Percentiles rank a stretch among this genome's conserved stretches.
Conservation (phyloP, 37 sponge, comb jelly and placozoan genomes). For the Beroe forskalii region DNA sequence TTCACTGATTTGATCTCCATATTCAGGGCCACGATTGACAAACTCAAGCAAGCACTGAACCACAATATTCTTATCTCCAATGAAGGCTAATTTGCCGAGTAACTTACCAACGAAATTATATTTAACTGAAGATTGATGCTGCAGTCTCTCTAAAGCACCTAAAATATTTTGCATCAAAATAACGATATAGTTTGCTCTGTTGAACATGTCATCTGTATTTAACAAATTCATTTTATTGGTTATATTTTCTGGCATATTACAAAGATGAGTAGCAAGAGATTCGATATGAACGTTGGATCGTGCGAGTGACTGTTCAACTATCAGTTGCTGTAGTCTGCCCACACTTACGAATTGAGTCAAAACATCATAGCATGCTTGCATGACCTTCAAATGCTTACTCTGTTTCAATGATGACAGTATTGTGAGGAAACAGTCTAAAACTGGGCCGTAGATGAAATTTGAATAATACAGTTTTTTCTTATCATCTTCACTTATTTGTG, state of each 20-base stretch:
- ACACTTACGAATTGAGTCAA: slow-evolving; percentile 51
- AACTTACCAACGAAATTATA: slow-evolving; percentile 53
- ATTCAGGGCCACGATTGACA: slow-evolving; percentile 32
- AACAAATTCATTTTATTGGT: slow-evolving; percentile 55
- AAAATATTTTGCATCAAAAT: slow-evolving; percentile 46
- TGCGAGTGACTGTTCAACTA: slow-evolving; percentile 46
- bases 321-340: slow-evolving; percentile 19
- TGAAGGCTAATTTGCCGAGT: slow-evolving; percentile 12
- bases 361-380: slow-evolving; percentile 61
- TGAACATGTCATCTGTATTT: slow-evolving; percentile 23
- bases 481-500: slow-evolving; percentile 48
- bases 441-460: slow-evolving; percentile 56
- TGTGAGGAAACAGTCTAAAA: slow-evolving; percentile 56
- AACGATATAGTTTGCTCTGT: neutral
- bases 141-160: slow-evolving; percentile 41
- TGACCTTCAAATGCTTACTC: slow-evolving; percentile 27
- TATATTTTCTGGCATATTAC: slow-evolving; percentile 54
- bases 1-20: slow-evolving; percentile 54
- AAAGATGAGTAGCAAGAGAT: slow-evolving; percentile 38
- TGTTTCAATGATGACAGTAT: slow-evolving; percentile 37
- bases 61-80: slow-evolving; percentile 48
- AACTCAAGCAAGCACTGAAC: slow-evolving; percentile 38
- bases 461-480: slow-evolving; percentile 55
- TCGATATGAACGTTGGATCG: slow-evolving; percentile 14
- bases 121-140: slow-evolving; percentile 34